Percentiles rank a stretch among this genome's conserved stretches.
These are phyloP conservation scores for Crotophaga sulcirostris DNA, from an alignment of 2,113 vertebrate species.

Conservation along the genomic window DNA sequence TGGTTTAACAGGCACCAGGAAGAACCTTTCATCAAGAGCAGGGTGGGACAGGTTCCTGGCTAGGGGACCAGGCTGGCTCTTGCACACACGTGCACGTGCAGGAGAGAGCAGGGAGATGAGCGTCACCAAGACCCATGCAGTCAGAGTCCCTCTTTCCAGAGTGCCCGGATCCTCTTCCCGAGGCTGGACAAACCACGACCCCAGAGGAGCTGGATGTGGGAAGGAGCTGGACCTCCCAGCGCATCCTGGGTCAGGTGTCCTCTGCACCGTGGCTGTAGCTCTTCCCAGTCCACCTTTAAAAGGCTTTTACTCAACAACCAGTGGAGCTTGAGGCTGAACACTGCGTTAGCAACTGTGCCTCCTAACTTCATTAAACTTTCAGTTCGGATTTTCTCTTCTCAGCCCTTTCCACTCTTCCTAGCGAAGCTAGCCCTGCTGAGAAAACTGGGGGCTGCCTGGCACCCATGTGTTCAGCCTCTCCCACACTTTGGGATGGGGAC, in stretches of 20 bases:
- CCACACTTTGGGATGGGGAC: neutral
- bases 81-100: neutral
- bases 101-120: neutral
- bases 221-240: neutral
- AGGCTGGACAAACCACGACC: accelerated
- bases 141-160: accelerated
- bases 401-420: neutral
- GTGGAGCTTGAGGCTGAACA: neutral
- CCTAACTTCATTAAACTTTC: neutral
- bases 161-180: neutral
- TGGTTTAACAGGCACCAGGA: neutral
- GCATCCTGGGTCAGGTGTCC: neutral
- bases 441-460: neutral
- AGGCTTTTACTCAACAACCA: neutral
- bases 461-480: neutral
- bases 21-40: neutral
- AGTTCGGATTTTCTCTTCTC: neutral
- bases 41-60: neutral
- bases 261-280: neutral
- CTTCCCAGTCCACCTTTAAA: neutral
- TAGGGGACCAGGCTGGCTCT: neutral
- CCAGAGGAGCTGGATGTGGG: neutral
- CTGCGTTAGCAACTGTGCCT: neutral
- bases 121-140: accelerated
- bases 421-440: neutral